Conservation (phyloP, 2,797 vertebrate genomes). For the Falco peregrinus region DNA sequence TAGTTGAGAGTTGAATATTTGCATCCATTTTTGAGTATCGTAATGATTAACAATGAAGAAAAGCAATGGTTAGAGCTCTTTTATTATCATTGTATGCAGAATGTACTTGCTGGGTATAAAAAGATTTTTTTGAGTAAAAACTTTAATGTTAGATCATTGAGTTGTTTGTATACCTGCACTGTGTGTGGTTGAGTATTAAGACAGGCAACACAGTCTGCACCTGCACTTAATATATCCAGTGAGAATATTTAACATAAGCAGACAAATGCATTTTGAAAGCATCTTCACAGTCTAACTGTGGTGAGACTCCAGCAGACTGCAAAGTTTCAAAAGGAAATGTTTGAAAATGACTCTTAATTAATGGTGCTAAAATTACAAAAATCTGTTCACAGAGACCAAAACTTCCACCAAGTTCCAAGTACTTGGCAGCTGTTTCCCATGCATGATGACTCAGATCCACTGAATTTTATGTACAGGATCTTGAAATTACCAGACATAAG, state of each 20-base stretch:
- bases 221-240: background rate
- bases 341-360: constrained; percentile 49
- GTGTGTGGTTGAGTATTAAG: background rate
- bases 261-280: background rate
- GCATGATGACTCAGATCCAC: constrained; percentile 24
- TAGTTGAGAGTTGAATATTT: background rate
- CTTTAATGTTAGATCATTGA: accelerated
- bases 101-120: background rate
- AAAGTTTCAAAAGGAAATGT: constrained; percentile 22
- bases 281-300: background rate
- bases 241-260: background rate
- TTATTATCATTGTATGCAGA: background rate
- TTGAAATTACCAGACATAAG: constrained; percentile 4
- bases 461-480: constrained; percentile 16
- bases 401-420: constrained; percentile 56
- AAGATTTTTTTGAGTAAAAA: background rate
- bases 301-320: background rate
- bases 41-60: background rate
- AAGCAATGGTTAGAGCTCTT: background rate
- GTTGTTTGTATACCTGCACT: background rate
- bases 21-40: background rate
- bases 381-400: constrained; percentile 58
- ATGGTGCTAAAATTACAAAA: constrained; percentile 63
- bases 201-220: background rate
- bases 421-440: constrained; percentile 61